Percentiles rank a stretch among this genome's conserved stretches.
These are phyloP conservation scores for Corythornis vintsioides DNA, from an alignment of 2,113 vertebrate species.

Conservation along the genomic window DNA sequence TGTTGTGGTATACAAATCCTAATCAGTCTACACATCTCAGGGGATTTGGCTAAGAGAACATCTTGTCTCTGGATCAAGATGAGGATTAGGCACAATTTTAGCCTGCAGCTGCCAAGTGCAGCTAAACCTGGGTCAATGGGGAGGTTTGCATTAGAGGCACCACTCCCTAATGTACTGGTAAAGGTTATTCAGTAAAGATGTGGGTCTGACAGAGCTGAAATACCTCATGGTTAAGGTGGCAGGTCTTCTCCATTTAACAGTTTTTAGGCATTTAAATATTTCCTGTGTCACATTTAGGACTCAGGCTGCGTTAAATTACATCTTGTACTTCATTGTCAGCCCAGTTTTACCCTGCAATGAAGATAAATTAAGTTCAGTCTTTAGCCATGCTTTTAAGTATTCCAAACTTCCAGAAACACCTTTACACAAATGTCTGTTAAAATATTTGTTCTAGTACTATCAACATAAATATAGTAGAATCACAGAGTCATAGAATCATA, in stretches of 20 bases:
- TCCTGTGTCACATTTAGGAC: not conserved
- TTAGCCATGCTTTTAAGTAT: not conserved
- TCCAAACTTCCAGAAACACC: not conserved
- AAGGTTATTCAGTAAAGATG: not conserved
- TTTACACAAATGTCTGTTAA: not conserved
- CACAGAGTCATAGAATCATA: no score
- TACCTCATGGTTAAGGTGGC: not conserved
- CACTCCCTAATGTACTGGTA: not conserved
- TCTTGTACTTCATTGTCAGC: not conserved
- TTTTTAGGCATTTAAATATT: not conserved
- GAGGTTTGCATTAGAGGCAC: not conserved
- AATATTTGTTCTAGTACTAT: not conserved
- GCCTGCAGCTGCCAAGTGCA: not conserved
- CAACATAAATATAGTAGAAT: not conserved
- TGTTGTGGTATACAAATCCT: not conserved
- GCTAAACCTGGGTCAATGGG: fast-evolving
- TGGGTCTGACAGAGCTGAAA: not conserved
- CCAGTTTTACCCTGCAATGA: not conserved
- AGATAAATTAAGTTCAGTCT: not conserved
- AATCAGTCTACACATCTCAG: fast-evolving
- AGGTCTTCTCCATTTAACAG: not conserved
- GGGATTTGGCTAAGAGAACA: not conserved
- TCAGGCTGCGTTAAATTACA: not conserved
- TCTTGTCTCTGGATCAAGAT: not conserved
- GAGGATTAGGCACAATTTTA: not conserved